Evolutionary conservation across 2,888 invertebrate species (phyloP).

Genomic region (Leuctra nigra): DNA sequence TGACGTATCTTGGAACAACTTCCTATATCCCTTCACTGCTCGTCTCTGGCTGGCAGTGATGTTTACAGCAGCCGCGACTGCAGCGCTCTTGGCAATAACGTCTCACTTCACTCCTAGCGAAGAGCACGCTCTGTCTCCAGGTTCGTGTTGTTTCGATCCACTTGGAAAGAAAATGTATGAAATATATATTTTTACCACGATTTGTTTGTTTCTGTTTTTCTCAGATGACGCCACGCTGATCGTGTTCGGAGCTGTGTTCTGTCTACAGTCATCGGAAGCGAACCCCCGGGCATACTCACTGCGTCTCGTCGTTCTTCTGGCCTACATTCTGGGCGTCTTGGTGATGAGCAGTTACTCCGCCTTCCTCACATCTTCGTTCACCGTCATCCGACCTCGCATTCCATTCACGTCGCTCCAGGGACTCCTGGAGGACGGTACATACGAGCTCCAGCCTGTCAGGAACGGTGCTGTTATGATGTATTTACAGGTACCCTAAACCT

Average conservation of each 20-base stretch:
- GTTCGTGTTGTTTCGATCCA: too few species aligned
- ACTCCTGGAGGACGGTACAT: too few species aligned
- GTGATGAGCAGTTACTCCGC: constrained; percentile 17
- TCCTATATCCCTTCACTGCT: constrained; percentile 11
- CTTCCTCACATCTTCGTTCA: constrained; percentile 14
- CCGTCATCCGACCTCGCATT: constrained; percentile 4
- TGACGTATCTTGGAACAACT: constrained; percentile 17
- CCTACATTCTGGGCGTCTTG: constrained; percentile 9
- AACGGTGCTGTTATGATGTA: too few species aligned
- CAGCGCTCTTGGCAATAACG: neutral
- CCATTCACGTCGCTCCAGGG: too few species aligned
- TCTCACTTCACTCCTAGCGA: too few species aligned
- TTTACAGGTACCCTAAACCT: too few species aligned
- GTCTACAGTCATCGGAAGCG: constrained; percentile 5
- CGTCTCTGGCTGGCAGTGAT: constrained; percentile 2
- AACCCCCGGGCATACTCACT: constrained; percentile 7
- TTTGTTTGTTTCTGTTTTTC: too few species aligned
- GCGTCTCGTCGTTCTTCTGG: constrained; percentile 10
- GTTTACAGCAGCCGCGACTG: neutral
- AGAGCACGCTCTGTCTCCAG: too few species aligned
- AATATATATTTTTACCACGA: too few species aligned
- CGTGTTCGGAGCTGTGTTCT: constrained; percentile 16
- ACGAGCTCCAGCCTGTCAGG: too few species aligned
- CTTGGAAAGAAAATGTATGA: too few species aligned
- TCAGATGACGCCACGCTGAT: constrained; percentile 13